Evolutionary conservation across 2,888 invertebrate genomes (phyloP).

Genomic region (Timema podura): DNA sequence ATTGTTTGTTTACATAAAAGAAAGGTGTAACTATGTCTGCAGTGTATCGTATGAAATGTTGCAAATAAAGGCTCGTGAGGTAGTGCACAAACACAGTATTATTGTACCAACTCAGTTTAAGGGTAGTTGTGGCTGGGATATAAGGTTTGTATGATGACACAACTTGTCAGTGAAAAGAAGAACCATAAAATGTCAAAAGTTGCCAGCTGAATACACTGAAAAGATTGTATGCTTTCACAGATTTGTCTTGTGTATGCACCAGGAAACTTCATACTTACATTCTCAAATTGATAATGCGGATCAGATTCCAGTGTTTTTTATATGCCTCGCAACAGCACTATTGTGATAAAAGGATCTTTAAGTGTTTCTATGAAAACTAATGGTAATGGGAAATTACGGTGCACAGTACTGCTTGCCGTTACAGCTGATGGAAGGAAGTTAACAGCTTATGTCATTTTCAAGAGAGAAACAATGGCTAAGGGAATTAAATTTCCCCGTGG

Average conservation of each 20-base stretch:
- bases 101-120: neutral
- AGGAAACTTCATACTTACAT: neutral
- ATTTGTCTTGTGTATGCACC: neutral
- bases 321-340: neutral
- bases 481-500: neutral
- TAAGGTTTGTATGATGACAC: neutral
- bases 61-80: neutral
- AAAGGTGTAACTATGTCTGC: neutral
- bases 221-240: neutral
- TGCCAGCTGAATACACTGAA: neutral
- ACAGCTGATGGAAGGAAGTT: slow-evolving; percentile 6
- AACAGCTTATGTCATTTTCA: neutral
- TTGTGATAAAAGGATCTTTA: neutral
- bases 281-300: neutral
- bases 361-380: neutral
- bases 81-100: neutral
- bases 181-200: neutral
- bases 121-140: neutral
- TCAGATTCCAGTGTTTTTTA: neutral
- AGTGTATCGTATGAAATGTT: neutral
- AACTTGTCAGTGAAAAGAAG: neutral
- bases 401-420: neutral
- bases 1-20: neutral
- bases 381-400: neutral
- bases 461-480: neutral